phyloP scores from a whole-genome alignment of 2,888 invertebrate species.

The Phaedon cochleariae region DNA sequence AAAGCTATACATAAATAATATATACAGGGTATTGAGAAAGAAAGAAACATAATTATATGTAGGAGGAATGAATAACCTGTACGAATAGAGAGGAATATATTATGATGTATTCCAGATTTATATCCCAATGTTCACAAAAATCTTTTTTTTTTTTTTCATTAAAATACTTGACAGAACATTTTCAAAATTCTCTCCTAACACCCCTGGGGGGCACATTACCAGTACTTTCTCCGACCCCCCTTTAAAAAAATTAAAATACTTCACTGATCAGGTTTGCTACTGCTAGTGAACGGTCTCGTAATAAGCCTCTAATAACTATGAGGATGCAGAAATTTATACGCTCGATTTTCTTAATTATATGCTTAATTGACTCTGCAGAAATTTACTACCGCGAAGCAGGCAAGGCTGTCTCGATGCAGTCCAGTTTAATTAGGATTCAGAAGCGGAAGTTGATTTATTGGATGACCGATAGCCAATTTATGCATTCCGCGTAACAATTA shows the following conservation, averaged over 20 bases:
- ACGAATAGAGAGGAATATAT: no score
- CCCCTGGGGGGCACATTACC: no score
- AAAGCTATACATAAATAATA: no score
- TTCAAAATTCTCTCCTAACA: no score
- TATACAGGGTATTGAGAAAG: no score
- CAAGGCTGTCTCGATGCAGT: constrained; percentile 30
- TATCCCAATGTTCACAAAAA: no score
- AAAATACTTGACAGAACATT: no score
- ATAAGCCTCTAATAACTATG: constrained; percentile 27
- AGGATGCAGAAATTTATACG: constrained; percentile 39
- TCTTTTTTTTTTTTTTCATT: no score
- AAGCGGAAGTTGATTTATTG: constrained; percentile 39
- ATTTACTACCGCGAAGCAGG: constrained; percentile 35
- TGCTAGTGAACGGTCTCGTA: constrained; percentile 9
- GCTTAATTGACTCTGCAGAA: constrained; percentile 36
- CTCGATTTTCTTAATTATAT: constrained; percentile 41
- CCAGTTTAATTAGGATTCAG: constrained; percentile 30
- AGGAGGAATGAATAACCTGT: no score
- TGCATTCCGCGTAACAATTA: background rate
- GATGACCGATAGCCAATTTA: constrained; percentile 26
- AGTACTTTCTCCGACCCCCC: no score
- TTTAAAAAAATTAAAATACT: background rate
- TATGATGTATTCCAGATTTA: no score
- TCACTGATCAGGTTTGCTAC: constrained; percentile 17
- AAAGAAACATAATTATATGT: no score